Evolutionary conservation across 2,888 invertebrate species (phyloP).

Genomic region (Andrena fulva): DNA sequence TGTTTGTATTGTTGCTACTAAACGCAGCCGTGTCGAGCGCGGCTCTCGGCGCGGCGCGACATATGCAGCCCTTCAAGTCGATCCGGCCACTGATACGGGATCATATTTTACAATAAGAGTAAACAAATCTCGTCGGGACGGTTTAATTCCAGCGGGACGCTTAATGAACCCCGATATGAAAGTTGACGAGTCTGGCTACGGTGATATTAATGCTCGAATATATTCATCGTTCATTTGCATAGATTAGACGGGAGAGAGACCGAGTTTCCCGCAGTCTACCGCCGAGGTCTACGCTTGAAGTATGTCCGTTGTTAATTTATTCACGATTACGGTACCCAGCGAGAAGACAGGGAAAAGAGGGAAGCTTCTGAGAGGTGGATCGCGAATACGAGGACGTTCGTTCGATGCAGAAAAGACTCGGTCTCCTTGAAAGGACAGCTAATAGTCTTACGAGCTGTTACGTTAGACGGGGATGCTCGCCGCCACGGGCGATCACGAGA

Average conservation of each 20-base stretch:
- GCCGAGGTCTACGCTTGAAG: not conserved
- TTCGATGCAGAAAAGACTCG: constrained; percentile 25
- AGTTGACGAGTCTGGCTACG: not conserved
- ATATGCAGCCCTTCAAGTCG: not conserved
- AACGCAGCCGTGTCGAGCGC: not conserved
- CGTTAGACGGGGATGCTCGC: constrained; percentile 10
- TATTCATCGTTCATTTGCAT: constrained; percentile 43
- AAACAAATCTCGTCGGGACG: not conserved
- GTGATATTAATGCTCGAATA: constrained; percentile 18
- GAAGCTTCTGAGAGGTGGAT: constrained; percentile 9
- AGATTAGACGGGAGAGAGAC: constrained; percentile 23
- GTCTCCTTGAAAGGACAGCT: constrained; percentile 43
- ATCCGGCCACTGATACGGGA: not conserved
- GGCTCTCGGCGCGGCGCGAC: not conserved
- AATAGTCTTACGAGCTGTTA: constrained; percentile 48
- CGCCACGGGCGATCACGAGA: constrained; percentile 43
- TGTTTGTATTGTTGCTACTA: not conserved
- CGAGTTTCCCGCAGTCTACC: not conserved
- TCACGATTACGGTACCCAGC: constrained; percentile 19
- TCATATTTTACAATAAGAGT: not conserved
- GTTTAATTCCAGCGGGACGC: constrained; percentile 10
- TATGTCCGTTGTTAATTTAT: constrained; percentile 47
- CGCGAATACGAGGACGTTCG: constrained; percentile 19
- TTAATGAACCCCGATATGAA: constrained; percentile 4
- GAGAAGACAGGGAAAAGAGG: not conserved